A percentile compares a stretch with the other conserved stretches of the same genome.
Conservation (phyloP, 2,797 vertebrate species). For the Acipenser transmontanus region DNA sequence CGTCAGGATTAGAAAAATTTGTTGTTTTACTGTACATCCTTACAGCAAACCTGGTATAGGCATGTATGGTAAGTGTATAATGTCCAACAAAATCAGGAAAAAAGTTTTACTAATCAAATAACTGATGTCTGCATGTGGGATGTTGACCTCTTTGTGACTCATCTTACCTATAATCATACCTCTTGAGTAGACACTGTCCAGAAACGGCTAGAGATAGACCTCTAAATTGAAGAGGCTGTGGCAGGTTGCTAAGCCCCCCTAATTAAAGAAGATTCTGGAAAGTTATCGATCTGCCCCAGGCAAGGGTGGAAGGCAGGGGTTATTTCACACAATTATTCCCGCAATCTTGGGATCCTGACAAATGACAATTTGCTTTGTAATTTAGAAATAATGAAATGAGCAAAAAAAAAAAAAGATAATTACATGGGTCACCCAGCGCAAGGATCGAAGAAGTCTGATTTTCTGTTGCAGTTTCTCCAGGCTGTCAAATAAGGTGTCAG, state of each 20-base stretch:
- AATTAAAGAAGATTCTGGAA: background rate
- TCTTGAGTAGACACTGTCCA: background rate
- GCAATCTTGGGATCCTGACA: background rate
- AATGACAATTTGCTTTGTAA: conserved; percentile 5
- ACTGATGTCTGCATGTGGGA: too few relatives aligned
- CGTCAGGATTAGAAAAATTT: too few relatives aligned
- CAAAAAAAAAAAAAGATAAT: conserved; percentile 1
- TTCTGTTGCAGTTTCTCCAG: too few relatives aligned
- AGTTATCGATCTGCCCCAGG: background rate
- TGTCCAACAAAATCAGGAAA: too few relatives aligned
- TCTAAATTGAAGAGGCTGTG: background rate
- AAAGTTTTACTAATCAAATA: too few relatives aligned
- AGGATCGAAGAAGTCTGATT: too few relatives aligned
- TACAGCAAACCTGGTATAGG: too few relatives aligned
- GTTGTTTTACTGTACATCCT: too few relatives aligned
- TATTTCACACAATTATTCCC: background rate
- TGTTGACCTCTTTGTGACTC: background rate
- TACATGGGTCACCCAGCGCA: background rate
- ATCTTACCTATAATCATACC: conserved; percentile 1
- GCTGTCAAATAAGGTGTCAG: too few relatives aligned
- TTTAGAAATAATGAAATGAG: background rate
- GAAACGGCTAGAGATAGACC: background rate
- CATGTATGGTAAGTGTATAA: too few relatives aligned
- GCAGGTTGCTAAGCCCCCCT: background rate
- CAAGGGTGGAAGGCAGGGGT: background rate